Evolutionary conservation across 2,113 vertebrate genomes (phyloP), one percentile per base, ranked within the genome.

Genomic region (Ranitomeya variabilis): DNA sequence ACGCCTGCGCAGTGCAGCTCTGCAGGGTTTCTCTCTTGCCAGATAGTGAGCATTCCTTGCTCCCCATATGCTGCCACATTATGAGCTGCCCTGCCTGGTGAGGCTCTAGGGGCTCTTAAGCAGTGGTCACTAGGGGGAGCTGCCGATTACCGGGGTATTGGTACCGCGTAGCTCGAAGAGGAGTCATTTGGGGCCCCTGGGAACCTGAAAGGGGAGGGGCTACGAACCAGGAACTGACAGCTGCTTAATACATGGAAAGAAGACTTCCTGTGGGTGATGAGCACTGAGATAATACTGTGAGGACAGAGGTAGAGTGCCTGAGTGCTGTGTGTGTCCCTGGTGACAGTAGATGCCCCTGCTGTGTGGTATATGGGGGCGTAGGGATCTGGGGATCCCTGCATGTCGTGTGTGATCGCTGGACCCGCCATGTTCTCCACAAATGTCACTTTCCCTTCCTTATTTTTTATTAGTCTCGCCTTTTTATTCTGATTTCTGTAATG

Each of bases 171-270:
- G 12, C 57, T 81, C 62, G 66, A 37, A 19, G 59, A 23, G 66
- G 69, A 45, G 57, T 11, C 3, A 16, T 62, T 11, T 78, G 73
- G 87, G 87, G 87, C 87, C 87, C 81, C 79, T 85, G 87, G 87
- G 82, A 85, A 26, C 82, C 87, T 89, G 23, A 31, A 52, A 74
- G 59, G 87, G 87, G 87, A 89, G 87, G 87, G 80, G 87, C 57
- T 69, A 66, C 74, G 82, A 89, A 85, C 81, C 87, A 89, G 82
- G 87, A 89, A 89, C 60, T 89, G 87, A 89, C 87, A 89, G 81
- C 87, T 88, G 81, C 37, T 80, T 57, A 57, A 45, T 57, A 87
- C 77, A 55, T 52, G 77, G 73, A 64, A 62, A 76, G 69, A 83
- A 60, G 21, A 89, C 80, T 89, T 89, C 81, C 87, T 89, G 82